phyloP scores from a whole-genome alignment of 2,888 invertebrate genomes.

The Eledone cirrhosa region DNA sequence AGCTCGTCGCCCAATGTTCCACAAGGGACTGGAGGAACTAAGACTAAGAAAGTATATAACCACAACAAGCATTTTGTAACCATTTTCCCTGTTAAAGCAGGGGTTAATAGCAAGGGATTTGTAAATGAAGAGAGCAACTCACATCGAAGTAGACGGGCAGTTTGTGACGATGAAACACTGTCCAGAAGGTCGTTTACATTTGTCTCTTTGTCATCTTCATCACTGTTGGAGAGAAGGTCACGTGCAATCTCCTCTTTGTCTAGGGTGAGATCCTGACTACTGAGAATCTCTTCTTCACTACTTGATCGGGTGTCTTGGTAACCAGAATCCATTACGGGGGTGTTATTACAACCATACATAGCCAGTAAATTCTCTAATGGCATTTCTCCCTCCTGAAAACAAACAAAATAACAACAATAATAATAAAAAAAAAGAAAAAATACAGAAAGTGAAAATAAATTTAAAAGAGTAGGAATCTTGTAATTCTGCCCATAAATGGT shows the following conservation, averaged over 20 bases:
- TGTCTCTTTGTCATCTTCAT: conserved; percentile 63
- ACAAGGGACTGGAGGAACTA: too few species aligned
- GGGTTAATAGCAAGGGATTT: too few species aligned
- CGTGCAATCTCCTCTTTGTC: conserved; percentile 66
- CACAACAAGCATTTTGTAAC: neutral
- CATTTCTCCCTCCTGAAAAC: conserved; percentile 87
- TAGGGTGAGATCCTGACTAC: conserved; percentile 67
- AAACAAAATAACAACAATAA: conserved; percentile 24
- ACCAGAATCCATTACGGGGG: conserved; percentile 33
- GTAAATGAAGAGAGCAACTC: conserved; percentile 64
- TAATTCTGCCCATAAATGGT: too few species aligned
- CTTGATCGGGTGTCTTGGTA: conserved; percentile 59
- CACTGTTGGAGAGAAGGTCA: conserved; percentile 61
- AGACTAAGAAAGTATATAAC: too few species aligned
- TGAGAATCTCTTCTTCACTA: conserved; percentile 67
- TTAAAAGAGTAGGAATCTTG: neutral
- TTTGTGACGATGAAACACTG: conserved; percentile 60
- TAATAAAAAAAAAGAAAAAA: conserved; percentile 29
- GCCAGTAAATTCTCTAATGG: conserved; percentile 91
- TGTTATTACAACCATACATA: conserved; percentile 72
- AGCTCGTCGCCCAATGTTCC: too few species aligned
- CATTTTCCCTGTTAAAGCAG: too few species aligned
- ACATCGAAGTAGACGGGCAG: conserved; percentile 73
- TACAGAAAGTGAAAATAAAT: neutral
- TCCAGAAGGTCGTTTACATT: conserved; percentile 62